Percentiles rank a stretch among this genome's conserved stretches.
These are phyloP conservation scores for Seriola quinqueradiata DNA, from an alignment of 2,113 vertebrate species.

Conservation along the genomic window DNA sequence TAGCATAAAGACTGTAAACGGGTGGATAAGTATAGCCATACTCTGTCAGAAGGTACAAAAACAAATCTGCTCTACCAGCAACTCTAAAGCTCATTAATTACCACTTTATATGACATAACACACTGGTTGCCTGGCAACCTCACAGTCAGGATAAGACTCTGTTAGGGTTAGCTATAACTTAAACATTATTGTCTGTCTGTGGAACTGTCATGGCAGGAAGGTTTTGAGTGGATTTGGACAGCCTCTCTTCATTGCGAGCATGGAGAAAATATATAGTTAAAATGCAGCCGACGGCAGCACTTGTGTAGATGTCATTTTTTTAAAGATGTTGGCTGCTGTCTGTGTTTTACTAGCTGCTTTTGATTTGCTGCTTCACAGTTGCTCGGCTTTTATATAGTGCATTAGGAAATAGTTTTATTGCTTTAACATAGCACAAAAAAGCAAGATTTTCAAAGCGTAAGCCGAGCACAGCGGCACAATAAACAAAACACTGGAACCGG, in stretches of 20 bases:
- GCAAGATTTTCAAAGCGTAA: background rate
- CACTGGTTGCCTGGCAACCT: slow-evolving; percentile 6
- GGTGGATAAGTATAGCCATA: too few species aligned
- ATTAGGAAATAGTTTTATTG: background rate
- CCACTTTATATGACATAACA: background rate
- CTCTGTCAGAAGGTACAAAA: background rate
- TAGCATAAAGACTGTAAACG: background rate
- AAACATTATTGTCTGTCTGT: background rate
- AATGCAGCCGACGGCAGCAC: background rate
- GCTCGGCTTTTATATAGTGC: background rate
- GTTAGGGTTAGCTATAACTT: background rate
- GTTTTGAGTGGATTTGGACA: background rate
- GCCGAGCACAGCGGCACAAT: too few species aligned
- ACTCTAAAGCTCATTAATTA: slow-evolving; percentile 2
- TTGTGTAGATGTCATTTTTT: background rate
- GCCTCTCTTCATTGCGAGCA: background rate
- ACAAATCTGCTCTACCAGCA: background rate
- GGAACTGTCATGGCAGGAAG: too few species aligned
- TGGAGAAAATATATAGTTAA: background rate
- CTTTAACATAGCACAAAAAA: background rate
- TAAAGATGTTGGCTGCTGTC: background rate
- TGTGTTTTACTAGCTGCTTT: background rate
- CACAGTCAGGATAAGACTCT: background rate
- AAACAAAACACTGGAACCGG: background rate
- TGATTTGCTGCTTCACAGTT: background rate